Evolutionary conservation across 2,888 invertebrate species (phyloP).

Genomic region (Drosophila birchii): DNA sequence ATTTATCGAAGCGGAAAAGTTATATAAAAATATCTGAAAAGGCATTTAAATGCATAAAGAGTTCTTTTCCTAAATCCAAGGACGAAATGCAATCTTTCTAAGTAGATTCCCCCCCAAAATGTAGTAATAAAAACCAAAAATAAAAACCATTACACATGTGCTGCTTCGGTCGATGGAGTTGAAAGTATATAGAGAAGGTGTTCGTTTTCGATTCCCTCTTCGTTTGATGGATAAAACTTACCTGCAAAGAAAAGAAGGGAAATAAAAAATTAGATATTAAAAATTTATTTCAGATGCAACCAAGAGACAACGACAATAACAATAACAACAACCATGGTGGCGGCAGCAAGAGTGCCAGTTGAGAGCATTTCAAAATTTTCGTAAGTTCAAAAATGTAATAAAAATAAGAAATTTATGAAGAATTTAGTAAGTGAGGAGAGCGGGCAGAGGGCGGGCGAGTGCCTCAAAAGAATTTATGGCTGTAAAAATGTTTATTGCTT

Average conservation of each 20-base stretch:
- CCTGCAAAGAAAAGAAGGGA: conserved; percentile 61
- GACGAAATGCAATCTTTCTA: conserved; percentile 36
- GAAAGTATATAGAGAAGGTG: neutral
- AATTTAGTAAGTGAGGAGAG: conserved; percentile 61
- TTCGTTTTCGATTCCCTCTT: conserved; percentile 1
- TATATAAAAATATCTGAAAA: conserved; percentile 1
- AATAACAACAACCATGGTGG: conserved; percentile 7
- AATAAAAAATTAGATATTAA: conserved; percentile 70
- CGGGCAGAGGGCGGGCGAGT: neutral
- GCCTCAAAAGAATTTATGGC: conserved; percentile 67
- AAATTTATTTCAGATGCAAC: conserved; percentile 50
- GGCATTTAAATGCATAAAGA: neutral
- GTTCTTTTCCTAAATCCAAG: neutral
- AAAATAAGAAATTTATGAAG: conserved; percentile 76
- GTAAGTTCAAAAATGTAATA: conserved; percentile 72
- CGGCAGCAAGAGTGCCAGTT: conserved; percentile 12
- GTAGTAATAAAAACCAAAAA: conserved; percentile 35
- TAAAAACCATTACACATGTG: conserved; percentile 43
- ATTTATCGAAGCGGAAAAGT: neutral
- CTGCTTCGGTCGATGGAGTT: neutral
- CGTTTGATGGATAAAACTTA: conserved; percentile 62
- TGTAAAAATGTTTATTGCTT: conserved; percentile 78
- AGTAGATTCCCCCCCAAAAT: conserved; percentile 29
- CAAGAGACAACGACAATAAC: conserved; percentile 21
- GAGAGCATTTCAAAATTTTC: conserved; percentile 52